Base-by-base conservation (phyloP, 2,888 invertebrate genomes). In the Drosophila paranaensis region DNA sequence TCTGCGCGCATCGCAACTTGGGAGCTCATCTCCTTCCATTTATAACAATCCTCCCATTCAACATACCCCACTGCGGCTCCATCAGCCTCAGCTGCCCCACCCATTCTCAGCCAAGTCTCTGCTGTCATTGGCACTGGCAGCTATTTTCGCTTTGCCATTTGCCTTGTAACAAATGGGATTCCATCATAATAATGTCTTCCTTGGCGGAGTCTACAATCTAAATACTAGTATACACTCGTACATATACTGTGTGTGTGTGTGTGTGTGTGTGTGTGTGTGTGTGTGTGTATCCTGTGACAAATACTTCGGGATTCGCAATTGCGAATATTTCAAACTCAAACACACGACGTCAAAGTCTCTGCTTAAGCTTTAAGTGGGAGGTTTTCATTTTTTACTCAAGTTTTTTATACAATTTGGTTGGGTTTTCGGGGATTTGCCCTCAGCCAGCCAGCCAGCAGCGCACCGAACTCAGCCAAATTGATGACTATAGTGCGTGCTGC, bases 101-200 rank as follows among this genome's bases (percentile, higher is more conserved):
- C 5, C 5, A 9, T n/a, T 25, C 11, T 20, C 20, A 20, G 30
- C 13, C n/a, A 14, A 33, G 10, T 35, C 60, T 42, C 35, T 56
- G 40, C 85, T 86, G 88, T 82, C 85, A 81, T 78, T 86, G 82
- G 76, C 83, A 86, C 80, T 82, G 80, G 62, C 72, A 79, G 74
- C 71, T 68, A 58, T 57, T 71, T 78, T 85, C 72, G 82, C 70
- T 71, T 85, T 73, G 67, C 81, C 77, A 77, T 79, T 80, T 79
- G 79, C 73, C 80, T 81, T 88, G 87, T 89, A 71, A 90, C 89
- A 89, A 89, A 89, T 88, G 89, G 89, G 88, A 89, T 89, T 89
- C 89, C 89, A 90, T 89, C 89, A 90, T 88, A 89, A 89, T 89
- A 89, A 89, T 88, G 86, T 83, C 86, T 83, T 83, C 81, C 75